Evolutionary conservation across 2,888 invertebrate species (phyloP), one percentile per base, ranked within the genome.

Genomic region (Mallateleia sp.): DNA sequence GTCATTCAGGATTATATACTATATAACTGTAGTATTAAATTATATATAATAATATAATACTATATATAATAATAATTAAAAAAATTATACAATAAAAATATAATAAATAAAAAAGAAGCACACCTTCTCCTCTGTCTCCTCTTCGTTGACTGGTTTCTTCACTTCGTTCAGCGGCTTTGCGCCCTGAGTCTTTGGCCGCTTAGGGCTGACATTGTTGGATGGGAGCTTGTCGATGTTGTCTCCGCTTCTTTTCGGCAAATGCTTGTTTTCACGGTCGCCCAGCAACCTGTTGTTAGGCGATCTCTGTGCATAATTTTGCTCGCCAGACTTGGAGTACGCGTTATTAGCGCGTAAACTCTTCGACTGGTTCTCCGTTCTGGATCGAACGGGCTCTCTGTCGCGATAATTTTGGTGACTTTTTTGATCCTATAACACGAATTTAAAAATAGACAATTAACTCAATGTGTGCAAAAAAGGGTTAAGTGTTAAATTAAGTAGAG

Each of bases 351-450:
- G 91, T 2, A 11, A 3, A 84, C 72, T 88, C 22, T 92, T 93
- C 22, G 86, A 89, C 47, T 84, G 34, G 50, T 89, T 89, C 34
- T 94, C 93, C 20, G 60, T 90, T 82, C 93, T 90, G 9, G 91
- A 24, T 64, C 93, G 91, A 0, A 92, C 80, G 15, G 91, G 88
- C 34, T 94, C 94, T 85, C 92, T 90, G 15, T 94, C 93, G 18
- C 94, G 92, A 88, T 94, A 94, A 88, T 75, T 93, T 72, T 90
- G 89, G 20, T 91, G 91, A 50, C 88, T 90, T 86, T 92, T 91
- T 32, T 92, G 92, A 77, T 93, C 93, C 93, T 94, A 20, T 45
- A 71, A 66, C 25, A 66, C 45, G 67, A 42, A 71, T 67, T 72
- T 25, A 67, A 38, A n/a, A n/a, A n/a, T n/a, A n/a, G n/a, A n/a